Base-by-base conservation (phyloP, 2,113 vertebrate genomes). In the Zosterops japonicus region DNA sequence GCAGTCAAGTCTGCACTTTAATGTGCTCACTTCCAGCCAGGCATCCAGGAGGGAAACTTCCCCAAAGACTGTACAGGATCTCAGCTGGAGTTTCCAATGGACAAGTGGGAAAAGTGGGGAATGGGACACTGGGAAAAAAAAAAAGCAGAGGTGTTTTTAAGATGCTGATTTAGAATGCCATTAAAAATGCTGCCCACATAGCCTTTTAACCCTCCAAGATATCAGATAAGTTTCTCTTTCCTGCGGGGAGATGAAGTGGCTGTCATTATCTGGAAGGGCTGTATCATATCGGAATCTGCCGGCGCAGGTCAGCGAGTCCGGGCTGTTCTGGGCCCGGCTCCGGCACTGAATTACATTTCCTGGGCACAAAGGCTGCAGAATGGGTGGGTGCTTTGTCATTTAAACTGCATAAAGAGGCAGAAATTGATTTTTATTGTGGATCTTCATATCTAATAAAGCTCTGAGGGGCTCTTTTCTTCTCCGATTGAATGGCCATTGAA, bases 401-500 rank as follows among this genome's bases (percentile, higher is more conserved):
- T 99, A 99, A 99, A 99, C 99, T 99, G 99, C 99, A 99, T 99
- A 99, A 99, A 99, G 99, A 99, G 99, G 98, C 99, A 99, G 99
- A 99, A 99, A 99, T 99, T 99, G 99, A 99, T 99, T 99, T 99
- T 99, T 99, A 99, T 99, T 99, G 99, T 99, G 99, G 99, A 99
- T 99, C 99, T 99, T 99, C 99, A 99, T 99, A 99, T 99, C 99
- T 99, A 99, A 99, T 99, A 99, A 99, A 99, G 99, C 99, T 99
- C 99, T 98, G 99, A 99, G 99, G 99, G 98, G 99, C 98, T 98
- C 99, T 98, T 99, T 99, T 99, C 99, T 99, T 99, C 98, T 98
- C 98, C 97, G 98, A 99, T 99, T 99, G 99, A 99, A 99, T 99
- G 99, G 98, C 98, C 98, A 97, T 98, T 99, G 99, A 99, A 99